Evolutionary conservation across 2,888 invertebrate genomes (phyloP).

Genomic region (Kryphioiulus occultus): DNA sequence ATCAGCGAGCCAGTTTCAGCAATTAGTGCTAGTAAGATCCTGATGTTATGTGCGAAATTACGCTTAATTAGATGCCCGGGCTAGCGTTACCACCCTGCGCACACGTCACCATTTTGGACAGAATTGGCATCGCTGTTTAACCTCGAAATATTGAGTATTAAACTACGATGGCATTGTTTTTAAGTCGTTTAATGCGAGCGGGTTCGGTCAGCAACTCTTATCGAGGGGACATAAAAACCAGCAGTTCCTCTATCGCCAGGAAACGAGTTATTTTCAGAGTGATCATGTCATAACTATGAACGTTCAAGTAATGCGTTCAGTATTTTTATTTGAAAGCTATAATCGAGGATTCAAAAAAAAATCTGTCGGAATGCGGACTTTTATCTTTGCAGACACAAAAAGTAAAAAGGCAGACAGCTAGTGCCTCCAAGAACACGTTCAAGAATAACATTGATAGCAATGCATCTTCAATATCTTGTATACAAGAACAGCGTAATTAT

Average conservation of each 20-base stretch:
- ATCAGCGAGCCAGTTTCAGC: neutral
- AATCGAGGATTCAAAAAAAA: neutral
- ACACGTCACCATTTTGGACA: neutral
- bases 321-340: neutral
- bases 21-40: neutral
- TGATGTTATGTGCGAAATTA: neutral
- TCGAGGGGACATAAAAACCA: neutral
- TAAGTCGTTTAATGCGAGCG: neutral
- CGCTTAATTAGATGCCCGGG: neutral
- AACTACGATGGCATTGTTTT: neutral
- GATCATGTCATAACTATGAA: neutral
- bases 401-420: neutral
- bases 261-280: neutral
- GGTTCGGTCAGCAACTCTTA: neutral
- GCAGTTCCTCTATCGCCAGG: slow-evolving; percentile 18
- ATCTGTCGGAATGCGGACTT: neutral
- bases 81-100: neutral
- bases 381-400: neutral
- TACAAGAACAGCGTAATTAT: no score
- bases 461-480: neutral
- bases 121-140: neutral
- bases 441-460: no score
- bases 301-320: neutral
- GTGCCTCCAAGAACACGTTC: neutral
- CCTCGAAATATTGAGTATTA: neutral